Percentiles rank a stretch among this genome's conserved stretches.
Evolutionary conservation across 2,888 invertebrate genomes (phyloP).

Genomic region (Brachynemurus nebulosus): DNA sequence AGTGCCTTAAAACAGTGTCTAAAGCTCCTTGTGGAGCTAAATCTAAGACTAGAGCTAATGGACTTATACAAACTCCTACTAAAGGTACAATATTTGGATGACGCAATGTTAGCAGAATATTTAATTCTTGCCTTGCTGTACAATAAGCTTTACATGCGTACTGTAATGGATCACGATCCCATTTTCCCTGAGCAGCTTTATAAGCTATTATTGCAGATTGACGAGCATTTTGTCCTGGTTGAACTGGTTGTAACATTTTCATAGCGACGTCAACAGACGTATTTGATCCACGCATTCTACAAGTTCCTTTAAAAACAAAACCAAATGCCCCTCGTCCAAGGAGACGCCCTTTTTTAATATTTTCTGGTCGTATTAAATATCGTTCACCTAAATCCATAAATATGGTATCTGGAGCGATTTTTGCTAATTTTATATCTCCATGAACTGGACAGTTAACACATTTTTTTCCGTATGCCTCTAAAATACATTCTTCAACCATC

Average conservation of each 20-base stretch:
- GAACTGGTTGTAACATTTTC: slow-evolving; percentile 91
- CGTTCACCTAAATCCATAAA: slow-evolving; percentile 79
- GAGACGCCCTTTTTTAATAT: slow-evolving; percentile 59
- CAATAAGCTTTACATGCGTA: slow-evolving; percentile 94
- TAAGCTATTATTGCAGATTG: slow-evolving; percentile 48
- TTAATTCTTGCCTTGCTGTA: slow-evolving; percentile 87
- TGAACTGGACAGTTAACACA: slow-evolving; percentile 66
- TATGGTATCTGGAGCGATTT: slow-evolving; percentile 88
- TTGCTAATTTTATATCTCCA: slow-evolving; percentile 54
- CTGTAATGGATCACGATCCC: slow-evolving; percentile 86
- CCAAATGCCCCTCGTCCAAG: slow-evolving; percentile 97
- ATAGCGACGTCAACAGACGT: slow-evolving; percentile 65
- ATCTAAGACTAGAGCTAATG: slow-evolving; percentile 76
- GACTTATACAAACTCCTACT: slow-evolving; percentile 78
- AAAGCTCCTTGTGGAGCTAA: slow-evolving; percentile 88
- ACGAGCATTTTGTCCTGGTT: slow-evolving; percentile 59
- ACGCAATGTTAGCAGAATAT: slow-evolving; percentile 68
- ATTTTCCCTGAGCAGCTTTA: slow-evolving; percentile 50
- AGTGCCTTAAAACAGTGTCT: slow-evolving; percentile 69
- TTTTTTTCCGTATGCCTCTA: slow-evolving; percentile 65
- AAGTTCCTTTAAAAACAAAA: slow-evolving; percentile 78
- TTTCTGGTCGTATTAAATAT: slow-evolving; percentile 67
- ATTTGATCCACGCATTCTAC: slow-evolving; percentile 43
- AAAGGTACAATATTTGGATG: slow-evolving; percentile 90
- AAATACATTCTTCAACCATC: slow-evolving; percentile 93